phyloP scores from a whole-genome alignment of 2,113 vertebrate species.

The Trinectes maculatus region DNA sequence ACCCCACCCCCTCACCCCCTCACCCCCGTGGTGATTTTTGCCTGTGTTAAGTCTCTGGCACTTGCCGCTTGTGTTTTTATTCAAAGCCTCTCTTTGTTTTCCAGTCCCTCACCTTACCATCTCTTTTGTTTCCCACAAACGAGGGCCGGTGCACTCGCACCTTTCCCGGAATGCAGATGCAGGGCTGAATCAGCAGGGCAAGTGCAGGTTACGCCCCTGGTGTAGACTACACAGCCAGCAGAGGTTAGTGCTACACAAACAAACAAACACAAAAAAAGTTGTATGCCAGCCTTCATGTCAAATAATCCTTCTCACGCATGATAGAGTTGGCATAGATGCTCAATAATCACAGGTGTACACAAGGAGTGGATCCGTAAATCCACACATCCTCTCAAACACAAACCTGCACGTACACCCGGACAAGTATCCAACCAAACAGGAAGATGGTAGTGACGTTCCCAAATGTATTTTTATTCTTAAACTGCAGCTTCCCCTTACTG shows the following conservation, averaged over 20 bases:
- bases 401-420: conserved; percentile 5
- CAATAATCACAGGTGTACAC: conserved; percentile 36
- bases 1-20: not conserved
- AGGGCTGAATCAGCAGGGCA: conserved; percentile 65
- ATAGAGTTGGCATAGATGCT: not conserved
- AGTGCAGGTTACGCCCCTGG: conserved; percentile 52
- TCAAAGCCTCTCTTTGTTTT: conserved; percentile 10
- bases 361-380: conserved; percentile 35
- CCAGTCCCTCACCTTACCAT: not conserved
- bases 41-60: conserved; percentile 34
- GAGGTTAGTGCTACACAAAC: conserved; percentile 14
- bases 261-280: not conserved
- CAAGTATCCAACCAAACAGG: conserved; percentile 9
- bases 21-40: conserved; percentile 27
- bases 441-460: not conserved
- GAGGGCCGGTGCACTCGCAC: conserved; percentile 25
- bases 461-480: conserved; percentile 27
- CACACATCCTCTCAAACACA: conserved; percentile 5
- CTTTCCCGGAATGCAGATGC: conserved; percentile 45
- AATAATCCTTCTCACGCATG: not conserved
- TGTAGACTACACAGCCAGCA: conserved; percentile 27
- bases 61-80: conserved; percentile 31
- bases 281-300: conserved; percentile 24
- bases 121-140: conserved; percentile 44
- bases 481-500: conserved; percentile 7